phyloP scores from a whole-genome alignment of 2,113 vertebrate species.

The Pleuronectes platessa region DNA sequence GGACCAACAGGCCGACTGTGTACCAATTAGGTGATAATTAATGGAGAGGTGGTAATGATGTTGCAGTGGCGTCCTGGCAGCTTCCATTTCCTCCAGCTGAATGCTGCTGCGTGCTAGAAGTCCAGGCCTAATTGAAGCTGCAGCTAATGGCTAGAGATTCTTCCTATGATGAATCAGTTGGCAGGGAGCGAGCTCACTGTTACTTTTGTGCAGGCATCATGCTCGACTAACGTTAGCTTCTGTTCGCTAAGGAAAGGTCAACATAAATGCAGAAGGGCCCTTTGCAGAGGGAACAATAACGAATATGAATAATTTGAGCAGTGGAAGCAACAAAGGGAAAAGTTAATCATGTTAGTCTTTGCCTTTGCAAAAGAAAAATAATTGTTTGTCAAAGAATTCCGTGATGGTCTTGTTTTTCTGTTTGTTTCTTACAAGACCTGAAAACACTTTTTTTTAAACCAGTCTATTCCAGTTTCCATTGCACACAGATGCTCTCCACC shows the following conservation, averaged over 20 bases:
- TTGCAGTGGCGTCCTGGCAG: constrained; percentile 78
- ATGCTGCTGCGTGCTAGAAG: constrained; percentile 71
- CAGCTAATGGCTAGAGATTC: constrained; percentile 83
- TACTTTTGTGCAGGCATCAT: constrained; percentile 75
- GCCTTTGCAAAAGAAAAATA: constrained; percentile 15
- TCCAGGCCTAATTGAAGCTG: constrained; percentile 88
- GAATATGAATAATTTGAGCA: constrained; percentile 45
- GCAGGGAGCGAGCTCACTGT: constrained; percentile 86
- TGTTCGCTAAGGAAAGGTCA: constrained; percentile 74
- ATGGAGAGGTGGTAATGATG: constrained; percentile 88
- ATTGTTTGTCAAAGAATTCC: not conserved
- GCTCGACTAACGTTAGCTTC: constrained; percentile 45
- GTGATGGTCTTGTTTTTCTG: not conserved
- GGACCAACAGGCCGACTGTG: constrained; percentile 60
- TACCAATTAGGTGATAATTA: constrained; percentile 93
- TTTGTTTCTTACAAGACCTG: not conserved
- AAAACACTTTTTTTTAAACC: not conserved
- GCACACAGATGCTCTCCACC: not conserved
- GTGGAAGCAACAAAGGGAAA: constrained; percentile 7
- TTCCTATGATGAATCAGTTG: constrained; percentile 90
- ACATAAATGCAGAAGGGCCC: constrained; percentile 48
- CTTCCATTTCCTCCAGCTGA: constrained; percentile 87
- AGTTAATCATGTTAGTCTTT: constrained; percentile 8
- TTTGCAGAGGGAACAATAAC: constrained; percentile 45
- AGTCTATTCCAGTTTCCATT: not conserved